Conservation (phyloP, 30 jellyfish, hydroid and myxozoan species). For the Pelagia noctiluca region DNA sequence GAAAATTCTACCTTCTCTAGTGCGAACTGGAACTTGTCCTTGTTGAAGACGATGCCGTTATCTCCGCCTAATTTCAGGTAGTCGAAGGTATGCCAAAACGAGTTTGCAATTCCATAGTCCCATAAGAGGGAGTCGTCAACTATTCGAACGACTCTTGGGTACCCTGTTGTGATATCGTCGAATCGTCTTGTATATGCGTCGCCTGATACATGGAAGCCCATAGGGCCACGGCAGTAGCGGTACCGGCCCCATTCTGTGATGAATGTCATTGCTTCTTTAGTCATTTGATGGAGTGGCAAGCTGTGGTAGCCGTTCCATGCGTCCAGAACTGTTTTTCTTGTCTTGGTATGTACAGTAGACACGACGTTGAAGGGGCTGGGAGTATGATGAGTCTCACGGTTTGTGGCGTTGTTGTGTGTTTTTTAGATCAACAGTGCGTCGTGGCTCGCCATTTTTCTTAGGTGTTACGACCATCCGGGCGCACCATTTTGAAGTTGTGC, state of each 20-base stretch:
- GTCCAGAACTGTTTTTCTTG: conserved; percentile 69
- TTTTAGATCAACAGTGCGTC: conserved; percentile 74
- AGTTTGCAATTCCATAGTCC: too few relatives aligned
- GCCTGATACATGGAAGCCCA: conserved; percentile 74
- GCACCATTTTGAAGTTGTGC: conserved; percentile 5
- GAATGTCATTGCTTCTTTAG: conserved; percentile 54
- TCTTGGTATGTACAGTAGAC: conserved; percentile 34
- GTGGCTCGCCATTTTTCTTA: conserved; percentile 9
- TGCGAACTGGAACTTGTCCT: too few relatives aligned
- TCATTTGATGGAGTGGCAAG: conserved; percentile 29
- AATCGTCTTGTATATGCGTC: too few relatives aligned
- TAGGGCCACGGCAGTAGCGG: conserved; percentile 61
- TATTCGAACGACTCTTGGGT: conserved; percentile 27
- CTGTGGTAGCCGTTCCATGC: conserved; percentile 88
- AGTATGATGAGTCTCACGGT: conserved; percentile 78
- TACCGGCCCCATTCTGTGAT: conserved; percentile 80
- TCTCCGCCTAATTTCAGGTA: too few relatives aligned
- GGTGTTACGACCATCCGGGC: conserved; percentile 34
- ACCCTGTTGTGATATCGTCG: conserved; percentile 10
- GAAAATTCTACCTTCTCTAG: conserved; percentile 68
- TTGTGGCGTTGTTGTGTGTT: conserved; percentile 54
- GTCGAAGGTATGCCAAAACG: too few relatives aligned
- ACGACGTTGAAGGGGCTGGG: too few relatives aligned
- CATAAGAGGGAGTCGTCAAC: conserved; percentile 68
- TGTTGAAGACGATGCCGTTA: too few relatives aligned